A percentile compares a stretch with the other conserved stretches of the same genome.
phyloP scores from a whole-genome alignment of 2,888 invertebrate species.

The Protonemura montana region DNA sequence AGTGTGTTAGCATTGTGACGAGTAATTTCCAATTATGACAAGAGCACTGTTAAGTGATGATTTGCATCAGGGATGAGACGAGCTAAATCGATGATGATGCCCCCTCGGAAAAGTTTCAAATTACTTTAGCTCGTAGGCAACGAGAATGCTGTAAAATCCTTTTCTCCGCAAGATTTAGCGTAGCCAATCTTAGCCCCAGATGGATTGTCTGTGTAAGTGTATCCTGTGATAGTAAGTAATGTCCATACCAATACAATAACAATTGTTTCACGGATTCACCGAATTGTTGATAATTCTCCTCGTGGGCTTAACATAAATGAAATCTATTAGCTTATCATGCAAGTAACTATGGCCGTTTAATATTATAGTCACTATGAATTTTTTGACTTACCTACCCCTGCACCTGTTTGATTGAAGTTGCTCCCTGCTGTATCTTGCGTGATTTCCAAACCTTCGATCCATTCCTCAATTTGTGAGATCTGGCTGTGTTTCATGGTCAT shows the following conservation, averaged over 20 bases:
- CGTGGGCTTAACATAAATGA: neutral
- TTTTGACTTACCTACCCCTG: neutral
- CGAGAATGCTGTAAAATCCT: too few relatives aligned
- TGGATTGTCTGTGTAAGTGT: too few relatives aligned
- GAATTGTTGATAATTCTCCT: neutral
- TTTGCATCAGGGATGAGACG: too few relatives aligned
- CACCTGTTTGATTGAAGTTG: neutral
- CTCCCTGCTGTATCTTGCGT: neutral
- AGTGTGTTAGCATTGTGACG: too few relatives aligned
- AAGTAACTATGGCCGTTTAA: neutral
- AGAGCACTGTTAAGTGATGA: too few relatives aligned
- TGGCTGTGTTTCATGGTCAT: neutral
- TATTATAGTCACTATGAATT: neutral
- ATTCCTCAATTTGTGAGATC: neutral
- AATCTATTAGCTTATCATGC: neutral
- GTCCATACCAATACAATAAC: neutral
- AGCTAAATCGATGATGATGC: too few relatives aligned
- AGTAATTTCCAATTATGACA: too few relatives aligned
- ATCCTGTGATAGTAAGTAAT: neutral
- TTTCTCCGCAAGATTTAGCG: too few relatives aligned
- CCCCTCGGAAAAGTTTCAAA: too few relatives aligned
- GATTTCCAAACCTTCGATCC: neutral
- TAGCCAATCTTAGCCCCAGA: too few relatives aligned
- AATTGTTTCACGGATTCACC: neutral
- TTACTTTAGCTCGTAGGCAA: too few relatives aligned